Evolutionary conservation across 2,113 vertebrate species (phyloP), one percentile per base, ranked within the genome.

Genomic region (Myrmecophaga tridactyla): DNA sequence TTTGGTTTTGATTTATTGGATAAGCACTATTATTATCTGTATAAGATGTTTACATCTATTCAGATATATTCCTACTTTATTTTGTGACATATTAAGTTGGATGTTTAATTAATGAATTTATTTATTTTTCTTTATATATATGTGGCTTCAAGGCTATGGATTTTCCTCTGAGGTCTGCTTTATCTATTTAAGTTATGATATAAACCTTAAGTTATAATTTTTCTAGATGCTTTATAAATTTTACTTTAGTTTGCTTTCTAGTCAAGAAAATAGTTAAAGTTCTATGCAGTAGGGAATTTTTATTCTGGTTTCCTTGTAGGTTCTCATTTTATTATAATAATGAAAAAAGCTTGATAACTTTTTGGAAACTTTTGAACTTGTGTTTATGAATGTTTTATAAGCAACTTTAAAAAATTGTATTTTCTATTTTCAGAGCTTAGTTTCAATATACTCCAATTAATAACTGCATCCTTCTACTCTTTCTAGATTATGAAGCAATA

Each of bases 271-370:
- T 48, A 48, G 29, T 31, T 43, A 21, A 21, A 63, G 43, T 63
- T 63, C 39, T 46, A 9, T 63, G 11, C 17, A 34, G 3, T 43
- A 43, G 31, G 58, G 12, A 62, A 82, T 43, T 39, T n/a, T 82
- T 62, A 76, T n/a, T 76, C 15, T 76, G 41, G 5, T 23, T 29
- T 73, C 20, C 34, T 39, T 65, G 18, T 43, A 51, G 12, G 13
- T 63, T 63, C 51, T 29, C 10, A 36, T 36, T 63, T 48, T 51
- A 17, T 89, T 6, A 51, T 51, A 77, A 18, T n/a, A n/a, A n/a
- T n/a, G n/a, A n/a, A n/a, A n/a, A n/a, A n/a, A n/a, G 4, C 34
- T 34, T 3, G 43, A 8, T 34, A 51, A 2, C 0, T 29, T 76
- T 58, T n/a, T 27, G 14, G 72, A 89, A 63, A 27, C 0, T 7